Evolutionary conservation across 2,113 vertebrate genomes (phyloP), one percentile per base, ranked within the genome.

Genomic region (Podocnemis expansa): DNA sequence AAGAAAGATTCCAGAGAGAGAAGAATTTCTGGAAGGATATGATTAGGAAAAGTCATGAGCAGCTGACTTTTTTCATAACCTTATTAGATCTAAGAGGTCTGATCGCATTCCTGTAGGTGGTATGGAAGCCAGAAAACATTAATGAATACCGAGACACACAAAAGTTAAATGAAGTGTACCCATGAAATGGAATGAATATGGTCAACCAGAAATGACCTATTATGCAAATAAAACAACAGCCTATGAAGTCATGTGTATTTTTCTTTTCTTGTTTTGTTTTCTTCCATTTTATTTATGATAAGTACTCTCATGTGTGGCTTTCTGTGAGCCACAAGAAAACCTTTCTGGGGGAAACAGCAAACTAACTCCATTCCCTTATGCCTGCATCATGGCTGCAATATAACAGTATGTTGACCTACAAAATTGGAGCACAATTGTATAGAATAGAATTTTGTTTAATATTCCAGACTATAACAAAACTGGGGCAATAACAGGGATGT

Each of bases 1-100:
- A 98, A 2, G 98, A 98, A 14, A 97, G 94, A 14, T 98, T 97
- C 83, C 98, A 98, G 91, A 98, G 96, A 93, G 98, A 73, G 52
- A 60, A 56, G 55, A 82, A 75, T 73, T 55, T 16, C 16, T 82
- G 87, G 87, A 79, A 88, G 41, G 70, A 52, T 58, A 75, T 88
- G 41, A 45, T 52, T 82, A 60, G 38, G 38, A 45, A 55, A 21
- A 81, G 38, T 81, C 38, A 31, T 27, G 75, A 38, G 41, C 70
- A 82, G 21, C n/a, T 88, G 5, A 80, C 56, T 51, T 73, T 82
- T 81, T 88, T 88, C 54, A 82, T 82, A 67, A 80, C 79, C 51
- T 45, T 82, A 55, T 70, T 88, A 41, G 79, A 88, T 82, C 87
- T 79, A 55, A 82, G 63, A 67, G 81, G 73, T 88, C 70, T 88